These are phyloP conservation scores for Germaria angustata DNA, from an alignment of 2,888 invertebrate genomes.

Conservation along the genomic window DNA sequence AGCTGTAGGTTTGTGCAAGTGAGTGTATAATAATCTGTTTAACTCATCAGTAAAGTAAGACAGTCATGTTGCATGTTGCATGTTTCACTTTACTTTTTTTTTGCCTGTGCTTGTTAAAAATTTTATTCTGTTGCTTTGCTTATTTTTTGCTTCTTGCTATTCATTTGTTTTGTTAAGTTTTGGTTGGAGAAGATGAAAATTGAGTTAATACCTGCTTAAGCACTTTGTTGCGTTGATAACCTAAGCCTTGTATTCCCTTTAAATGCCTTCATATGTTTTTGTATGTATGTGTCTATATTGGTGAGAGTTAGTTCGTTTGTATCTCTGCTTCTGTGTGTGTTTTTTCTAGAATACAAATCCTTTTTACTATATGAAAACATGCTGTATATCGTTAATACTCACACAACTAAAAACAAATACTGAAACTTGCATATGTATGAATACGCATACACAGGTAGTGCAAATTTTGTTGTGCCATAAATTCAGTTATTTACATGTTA, in stretches of 20 bases:
- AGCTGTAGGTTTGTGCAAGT: not conserved
- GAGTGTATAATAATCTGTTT: conserved; percentile 13
- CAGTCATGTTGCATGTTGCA: conserved; percentile 28
- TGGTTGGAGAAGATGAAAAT: conserved; percentile 55
- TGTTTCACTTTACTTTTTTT: not conserved
- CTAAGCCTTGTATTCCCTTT: conserved; percentile 52
- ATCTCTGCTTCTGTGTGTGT: not conserved
- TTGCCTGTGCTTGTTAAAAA: not conserved
- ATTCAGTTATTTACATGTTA: conserved; percentile 50
- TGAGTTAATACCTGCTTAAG: conserved; percentile 66
- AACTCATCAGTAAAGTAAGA: conserved; percentile 37
- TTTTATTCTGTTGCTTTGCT: conserved; percentile 13
- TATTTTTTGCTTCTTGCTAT: conserved; percentile 4
- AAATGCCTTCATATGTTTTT: conserved; percentile 13
- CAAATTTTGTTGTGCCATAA: conserved; percentile 2
- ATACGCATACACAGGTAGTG: not conserved
- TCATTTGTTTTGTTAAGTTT: conserved; percentile 30
- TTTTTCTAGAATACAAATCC: conserved; percentile 6
- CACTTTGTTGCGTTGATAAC: conserved; percentile 61
- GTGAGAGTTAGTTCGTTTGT: not conserved
- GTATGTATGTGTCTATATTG: not conserved
- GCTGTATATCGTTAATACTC: conserved; percentile 5
- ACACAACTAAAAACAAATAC: not conserved
- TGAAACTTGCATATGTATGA: not conserved
- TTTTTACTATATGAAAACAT: conserved; percentile 10